Evolutionary conservation across 1,140 invertebrate species (phyloP).

Genomic region (Penaeus indicus): DNA sequence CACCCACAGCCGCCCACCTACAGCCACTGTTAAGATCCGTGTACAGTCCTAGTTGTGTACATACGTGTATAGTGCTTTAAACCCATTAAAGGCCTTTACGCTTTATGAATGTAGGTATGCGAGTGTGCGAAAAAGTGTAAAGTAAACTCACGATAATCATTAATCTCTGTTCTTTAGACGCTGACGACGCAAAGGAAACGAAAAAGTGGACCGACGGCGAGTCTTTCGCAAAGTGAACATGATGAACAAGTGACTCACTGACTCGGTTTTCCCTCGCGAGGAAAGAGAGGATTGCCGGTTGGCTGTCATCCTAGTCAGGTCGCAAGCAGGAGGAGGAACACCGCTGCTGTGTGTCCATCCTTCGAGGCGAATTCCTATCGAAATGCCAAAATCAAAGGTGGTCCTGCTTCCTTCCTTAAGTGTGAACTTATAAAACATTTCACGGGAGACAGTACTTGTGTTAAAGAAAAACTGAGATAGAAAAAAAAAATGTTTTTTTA

Average conservation of each 20-base stretch:
- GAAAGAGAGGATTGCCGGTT: constrained; percentile 24
- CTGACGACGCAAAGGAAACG: background rate
- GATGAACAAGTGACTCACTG: background rate
- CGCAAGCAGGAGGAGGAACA: constrained; percentile 50
- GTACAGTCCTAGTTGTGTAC: constrained; percentile 59
- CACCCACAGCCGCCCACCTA: constrained; percentile 58
- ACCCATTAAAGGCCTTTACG: constrained; percentile 61
- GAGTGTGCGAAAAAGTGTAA: constrained; percentile 41
- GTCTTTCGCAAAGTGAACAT: background rate
- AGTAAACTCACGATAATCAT: constrained; percentile 58
- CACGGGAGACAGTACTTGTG: too few relatives aligned
- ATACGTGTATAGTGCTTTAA: constrained; percentile 65
- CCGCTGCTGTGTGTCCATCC: background rate
- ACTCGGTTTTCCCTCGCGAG: too few relatives aligned
- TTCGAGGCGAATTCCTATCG: background rate
- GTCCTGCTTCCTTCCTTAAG: too few relatives aligned
- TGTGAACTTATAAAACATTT: too few relatives aligned
- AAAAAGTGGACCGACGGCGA: background rate
- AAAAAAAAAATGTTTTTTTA: too few relatives aligned
- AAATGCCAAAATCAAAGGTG: too few relatives aligned
- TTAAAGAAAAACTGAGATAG: too few relatives aligned
- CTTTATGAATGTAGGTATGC: constrained; percentile 62
- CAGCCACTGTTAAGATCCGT: constrained; percentile 58
- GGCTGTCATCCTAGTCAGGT: constrained; percentile 58
- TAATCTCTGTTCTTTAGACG: constrained; percentile 55